phyloP scores from a whole-genome alignment of 2,113 vertebrate species.

The Myiopsitta monachus region DNA sequence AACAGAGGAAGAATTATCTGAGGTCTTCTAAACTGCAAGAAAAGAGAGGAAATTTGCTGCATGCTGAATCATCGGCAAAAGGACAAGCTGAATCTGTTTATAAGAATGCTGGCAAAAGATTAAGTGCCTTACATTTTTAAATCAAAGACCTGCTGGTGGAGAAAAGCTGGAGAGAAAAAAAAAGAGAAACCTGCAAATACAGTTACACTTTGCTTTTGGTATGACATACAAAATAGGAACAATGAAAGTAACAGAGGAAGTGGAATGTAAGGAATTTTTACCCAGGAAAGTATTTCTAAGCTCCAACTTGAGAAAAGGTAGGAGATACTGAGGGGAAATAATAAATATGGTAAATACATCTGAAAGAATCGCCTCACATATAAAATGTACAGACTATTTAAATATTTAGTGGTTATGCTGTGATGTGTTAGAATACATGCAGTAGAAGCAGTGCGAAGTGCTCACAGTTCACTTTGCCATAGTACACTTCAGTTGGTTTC shows the following conservation, averaged over 20 bases:
- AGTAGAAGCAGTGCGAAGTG: background rate
- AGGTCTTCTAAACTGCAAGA: conserved; percentile 33
- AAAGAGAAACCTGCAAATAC: conserved; percentile 30
- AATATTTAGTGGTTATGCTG: background rate
- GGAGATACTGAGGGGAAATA: background rate
- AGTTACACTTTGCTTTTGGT: conserved; percentile 37
- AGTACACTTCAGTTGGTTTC: background rate
- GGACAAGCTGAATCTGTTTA: conserved; percentile 47
- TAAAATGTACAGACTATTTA: background rate
- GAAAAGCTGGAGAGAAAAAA: conserved; percentile 15
- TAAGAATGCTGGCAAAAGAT: conserved; percentile 49
- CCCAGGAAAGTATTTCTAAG: background rate
- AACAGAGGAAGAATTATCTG: conserved; percentile 61
- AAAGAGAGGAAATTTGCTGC: conserved; percentile 38
- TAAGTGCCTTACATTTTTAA: conserved; percentile 54
- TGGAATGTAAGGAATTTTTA: background rate
- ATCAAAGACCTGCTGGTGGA: conserved; percentile 36
- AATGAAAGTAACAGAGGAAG: background rate
- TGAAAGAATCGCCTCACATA: background rate
- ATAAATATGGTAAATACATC: background rate
- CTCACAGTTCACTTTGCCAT: background rate
- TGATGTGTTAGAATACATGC: background rate
- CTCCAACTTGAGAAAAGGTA: background rate
- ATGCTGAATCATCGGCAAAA: conserved; percentile 29
- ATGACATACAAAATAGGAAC: background rate